phyloP scores from a whole-genome alignment of 2,888 invertebrate species.

The Tortricodes alternella region DNA sequence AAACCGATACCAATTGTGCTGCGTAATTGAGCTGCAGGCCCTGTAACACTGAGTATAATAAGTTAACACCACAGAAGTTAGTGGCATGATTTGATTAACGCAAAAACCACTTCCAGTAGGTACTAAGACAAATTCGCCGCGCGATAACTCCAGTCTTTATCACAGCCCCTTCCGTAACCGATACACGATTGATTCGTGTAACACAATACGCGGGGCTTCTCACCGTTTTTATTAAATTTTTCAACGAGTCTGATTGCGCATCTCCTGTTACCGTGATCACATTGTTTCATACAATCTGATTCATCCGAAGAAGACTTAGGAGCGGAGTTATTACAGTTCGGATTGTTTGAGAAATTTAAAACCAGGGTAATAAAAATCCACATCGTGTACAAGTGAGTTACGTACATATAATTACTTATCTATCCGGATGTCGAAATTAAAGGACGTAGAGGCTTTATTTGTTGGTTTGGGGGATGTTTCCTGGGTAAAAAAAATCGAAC shows the following conservation, averaged over 20 bases:
- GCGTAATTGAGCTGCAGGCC: too few relatives aligned
- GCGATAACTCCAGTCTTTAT: slow-evolving; percentile 33
- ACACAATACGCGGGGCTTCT: slow-evolving; percentile 44
- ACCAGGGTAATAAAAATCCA: too few relatives aligned
- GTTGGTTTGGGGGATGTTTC: too few relatives aligned
- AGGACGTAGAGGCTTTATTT: too few relatives aligned
- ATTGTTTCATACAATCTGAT: slow-evolving; percentile 26
- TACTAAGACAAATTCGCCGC: neutral
- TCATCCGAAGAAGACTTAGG: slow-evolving; percentile 28
- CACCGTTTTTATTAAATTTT: slow-evolving; percentile 38
- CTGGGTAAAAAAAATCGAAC: too few relatives aligned
- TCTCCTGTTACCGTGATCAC: slow-evolving; percentile 26
- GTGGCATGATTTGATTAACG: neutral
- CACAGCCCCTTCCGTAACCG: slow-evolving; percentile 54
- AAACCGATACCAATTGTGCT: too few relatives aligned
- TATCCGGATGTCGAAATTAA: too few relatives aligned
- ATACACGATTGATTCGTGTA: slow-evolving; percentile 55
- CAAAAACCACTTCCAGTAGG: neutral
- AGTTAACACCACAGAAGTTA: neutral
- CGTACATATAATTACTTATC: too few relatives aligned
- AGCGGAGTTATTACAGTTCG: neutral
- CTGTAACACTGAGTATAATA: too few relatives aligned
- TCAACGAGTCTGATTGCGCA: slow-evolving; percentile 20
- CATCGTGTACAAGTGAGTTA: too few relatives aligned
- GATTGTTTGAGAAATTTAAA: too few relatives aligned